Evolutionary conservation across 2,888 invertebrate genomes (phyloP), one percentile per base, ranked within the genome.

Genomic region (Oasisia sp.): DNA sequence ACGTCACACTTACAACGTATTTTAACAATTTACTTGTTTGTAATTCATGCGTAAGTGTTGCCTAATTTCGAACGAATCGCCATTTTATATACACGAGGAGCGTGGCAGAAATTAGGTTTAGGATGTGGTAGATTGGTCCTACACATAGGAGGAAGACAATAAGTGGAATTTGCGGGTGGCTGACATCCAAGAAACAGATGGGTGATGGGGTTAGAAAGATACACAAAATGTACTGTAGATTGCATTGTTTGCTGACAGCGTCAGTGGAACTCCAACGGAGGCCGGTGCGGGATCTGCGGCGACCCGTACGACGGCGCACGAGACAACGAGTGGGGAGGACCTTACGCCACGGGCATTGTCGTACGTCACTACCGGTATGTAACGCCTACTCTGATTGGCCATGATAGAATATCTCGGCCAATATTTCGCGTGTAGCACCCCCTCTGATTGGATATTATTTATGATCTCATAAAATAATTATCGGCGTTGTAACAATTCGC

Each of bases 291-390:
- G 12, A 91, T 92, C 9, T 92, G 92, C 32, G 92, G 92, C n/a
- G 92, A 92, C 89, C 91, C 92, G n/a, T 92, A 89, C 91, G 92
- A 92, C 92, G 94, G 94, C 4, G 94, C 95, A 12, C 91, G 89
- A 89, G 74, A 89, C 7, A 58, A 91, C 74, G 91, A 91, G 32
- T 91, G 91, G 91, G 91, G 91, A 0, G 91, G 91, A 32, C 27
- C 44, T 4, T 91, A 91, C 91, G 50, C 50, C 27, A 38, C n/a
- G 12, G 91, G 91, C 45, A 91, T 91, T n/a, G 91, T 50, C 45
- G 91, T 91, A 44, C 45, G 50, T 14, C 91, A 91, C n/a, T 91
- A 91, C 27, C 11, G 91, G 91, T 91, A 90, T 90, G 32, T 50
- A 50, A 50, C 50, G 50, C 50, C 50, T 11, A 50, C 50, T 50